phyloP scores from a whole-genome alignment of 2,888 invertebrate species.

The Lutraria lutraria region DNA sequence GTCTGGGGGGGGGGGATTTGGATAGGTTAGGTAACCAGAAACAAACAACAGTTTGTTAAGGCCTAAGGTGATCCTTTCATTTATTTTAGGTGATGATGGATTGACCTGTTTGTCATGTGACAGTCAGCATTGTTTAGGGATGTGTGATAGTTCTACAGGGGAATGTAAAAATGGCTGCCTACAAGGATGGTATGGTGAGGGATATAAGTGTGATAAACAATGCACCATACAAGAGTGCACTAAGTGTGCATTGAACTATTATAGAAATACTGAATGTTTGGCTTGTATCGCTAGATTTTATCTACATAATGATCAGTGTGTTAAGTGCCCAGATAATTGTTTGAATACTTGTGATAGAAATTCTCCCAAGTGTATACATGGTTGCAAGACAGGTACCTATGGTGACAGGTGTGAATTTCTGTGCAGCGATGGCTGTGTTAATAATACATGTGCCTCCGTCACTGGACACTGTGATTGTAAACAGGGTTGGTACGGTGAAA shows the following conservation, averaged over 20 bases:
- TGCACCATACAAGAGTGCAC: conserved; percentile 63
- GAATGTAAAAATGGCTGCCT: conserved; percentile 66
- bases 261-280: conserved; percentile 42
- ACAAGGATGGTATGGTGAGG: conserved; percentile 65
- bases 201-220: conserved; percentile 52
- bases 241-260: conserved; percentile 49
- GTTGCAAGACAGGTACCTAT: conserved; percentile 62
- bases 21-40: too few relatives aligned
- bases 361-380: conserved; percentile 51
- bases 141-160: conserved; percentile 58
- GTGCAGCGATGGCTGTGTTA: conserved; percentile 67
- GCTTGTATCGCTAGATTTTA: conserved; percentile 62
- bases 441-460: conserved; percentile 40
- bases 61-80: too few relatives aligned
- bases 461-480: conserved; percentile 67
- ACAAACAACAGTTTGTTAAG: too few relatives aligned
- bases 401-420: conserved; percentile 59
- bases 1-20: too few relatives aligned
- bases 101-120: conserved; percentile 49
- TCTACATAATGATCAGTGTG: conserved; percentile 44
- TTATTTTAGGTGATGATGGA: conserved; percentile 24
- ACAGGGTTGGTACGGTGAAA: conserved; percentile 62
- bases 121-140: conserved; percentile 41
- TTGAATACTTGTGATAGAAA: conserved; percentile 42
- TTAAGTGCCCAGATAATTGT: conserved; percentile 60